Conservation (phyloP, 1,140 invertebrate species). For the Drosophila prosaltans region DNA sequence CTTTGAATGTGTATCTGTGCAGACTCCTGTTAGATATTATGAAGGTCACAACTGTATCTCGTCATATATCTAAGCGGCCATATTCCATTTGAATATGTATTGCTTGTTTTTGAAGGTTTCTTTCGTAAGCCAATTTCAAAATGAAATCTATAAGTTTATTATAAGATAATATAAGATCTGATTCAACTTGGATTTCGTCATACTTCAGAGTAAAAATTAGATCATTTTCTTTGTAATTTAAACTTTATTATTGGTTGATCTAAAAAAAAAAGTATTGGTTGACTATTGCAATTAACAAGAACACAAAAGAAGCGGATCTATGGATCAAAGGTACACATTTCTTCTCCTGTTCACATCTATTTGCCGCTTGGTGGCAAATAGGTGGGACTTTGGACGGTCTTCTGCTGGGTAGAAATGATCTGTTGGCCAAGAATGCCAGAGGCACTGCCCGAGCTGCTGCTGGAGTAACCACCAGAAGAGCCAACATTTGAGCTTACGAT, state of each 20-base stretch:
- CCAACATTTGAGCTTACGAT: slow-evolving; percentile 20
- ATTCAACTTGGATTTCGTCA: too few species aligned
- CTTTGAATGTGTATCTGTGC: too few species aligned
- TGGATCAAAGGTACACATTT: not conserved
- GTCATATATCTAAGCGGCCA: too few species aligned
- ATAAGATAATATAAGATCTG: too few species aligned
- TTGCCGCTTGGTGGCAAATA: slow-evolving; percentile 64
- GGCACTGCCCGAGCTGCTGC: slow-evolving; percentile 26
- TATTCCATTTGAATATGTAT: too few species aligned
- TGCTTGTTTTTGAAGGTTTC: too few species aligned
- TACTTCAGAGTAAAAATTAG: too few species aligned
- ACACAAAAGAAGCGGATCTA: slow-evolving; percentile 23
- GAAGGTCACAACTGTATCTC: too few species aligned
- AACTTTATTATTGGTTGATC: slow-evolving; percentile 29
- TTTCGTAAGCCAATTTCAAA: too few species aligned
- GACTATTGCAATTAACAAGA: slow-evolving; percentile 35
- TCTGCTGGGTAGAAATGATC: slow-evolving; percentile 33
- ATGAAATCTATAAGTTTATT: too few species aligned
- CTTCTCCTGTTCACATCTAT: slow-evolving; percentile 25
- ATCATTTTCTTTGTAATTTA: slow-evolving; percentile 29
- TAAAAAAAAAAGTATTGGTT: slow-evolving; percentile 33
- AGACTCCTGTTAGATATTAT: too few species aligned
- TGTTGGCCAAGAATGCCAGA: slow-evolving; percentile 6
- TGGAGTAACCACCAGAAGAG: slow-evolving; percentile 13
- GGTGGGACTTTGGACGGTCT: slow-evolving; percentile 52